Conservation (phyloP, 2,113 vertebrate genomes). For the Meleagris gallopavo region DNA sequence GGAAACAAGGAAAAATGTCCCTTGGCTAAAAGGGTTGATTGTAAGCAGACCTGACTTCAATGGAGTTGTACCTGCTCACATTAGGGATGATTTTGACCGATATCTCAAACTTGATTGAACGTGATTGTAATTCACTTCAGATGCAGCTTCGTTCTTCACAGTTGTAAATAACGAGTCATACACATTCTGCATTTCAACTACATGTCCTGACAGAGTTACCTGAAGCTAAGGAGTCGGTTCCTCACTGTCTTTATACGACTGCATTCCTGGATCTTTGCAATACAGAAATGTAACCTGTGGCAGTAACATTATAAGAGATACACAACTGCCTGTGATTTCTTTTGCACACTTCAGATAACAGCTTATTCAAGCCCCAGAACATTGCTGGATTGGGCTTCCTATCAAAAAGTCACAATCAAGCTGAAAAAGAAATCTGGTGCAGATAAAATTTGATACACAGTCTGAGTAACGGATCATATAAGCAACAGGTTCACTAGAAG, state of each 20-base stretch:
- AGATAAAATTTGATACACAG: fast-evolving
- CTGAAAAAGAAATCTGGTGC: neutral
- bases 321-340: neutral
- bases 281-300: neutral
- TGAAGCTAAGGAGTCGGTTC: neutral
- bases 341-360: neutral
- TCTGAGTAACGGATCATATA: neutral
- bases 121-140: slow-evolving; percentile 21
- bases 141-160: neutral
- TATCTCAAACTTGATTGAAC: slow-evolving; percentile 20
- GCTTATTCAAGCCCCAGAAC: neutral
- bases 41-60: slow-evolving; percentile 50
- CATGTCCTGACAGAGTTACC: neutral
- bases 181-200: neutral
- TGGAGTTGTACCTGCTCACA: slow-evolving; percentile 41
- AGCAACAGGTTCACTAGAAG: slow-evolving; percentile 20
- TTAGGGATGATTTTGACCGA: slow-evolving; percentile 1
- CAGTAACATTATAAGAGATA: neutral
- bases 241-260: neutral
- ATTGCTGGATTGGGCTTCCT: neutral
- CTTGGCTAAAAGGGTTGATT: slow-evolving; percentile 49
- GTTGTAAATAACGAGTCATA: neutral
- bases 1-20: neutral
- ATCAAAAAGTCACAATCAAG: neutral
- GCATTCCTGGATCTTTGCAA: neutral